Evolutionary conservation across 2,888 invertebrate species (phyloP), one percentile per base, ranked within the genome.

Genomic region (Aspidapion aeneum): DNA sequence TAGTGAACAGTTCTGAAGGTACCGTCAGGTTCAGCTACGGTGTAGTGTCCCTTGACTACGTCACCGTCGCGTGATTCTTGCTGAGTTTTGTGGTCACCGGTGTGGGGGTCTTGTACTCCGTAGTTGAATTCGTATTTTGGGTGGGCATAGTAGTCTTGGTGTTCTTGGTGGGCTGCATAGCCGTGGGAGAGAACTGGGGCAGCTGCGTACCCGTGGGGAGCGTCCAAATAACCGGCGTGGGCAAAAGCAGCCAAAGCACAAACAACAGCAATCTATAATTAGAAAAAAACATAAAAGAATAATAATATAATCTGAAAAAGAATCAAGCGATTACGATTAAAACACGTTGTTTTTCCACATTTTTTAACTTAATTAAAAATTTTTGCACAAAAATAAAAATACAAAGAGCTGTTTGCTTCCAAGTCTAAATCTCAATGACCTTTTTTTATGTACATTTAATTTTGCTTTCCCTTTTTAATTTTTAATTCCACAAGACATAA

Each of bases 71-170:
- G 79, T 62, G 81, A 81, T 72, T 86, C 86, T 62, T 85, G 84
- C 68, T 75, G 75, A 55, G 69, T 66, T 59, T 75, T 75, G 64
- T 72, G 71, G 72, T 86, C 86, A 16, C 86, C 86, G 1, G 83
- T 85, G 74, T 85, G 85, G 72, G 83, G 83, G 73, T 85, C 85
- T 65, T 84, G 82, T 21, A 86, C 86, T 55, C 85, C 85, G 68
- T 86, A 85, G 72, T 70, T 70, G 68, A 67, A 73, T 84, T 85
- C 80, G 73, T 86, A 86, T 74, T 85, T 85, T 52, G 88, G 87
- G 71, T 87, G 87, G 20, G 73, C 71, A 54, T 71, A 70, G 62
- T 73, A 71, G 62, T 73, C 73, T 54, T 66, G 69, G 48, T 65
- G 63, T 52, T 71, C 68, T 12, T 65, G 68, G 16, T 65, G 68